A percentile compares a stretch with the other conserved stretches of the same genome.
Evolutionary conservation across 35 echinoderm and acorn worm species (phyloP).

Genomic region (Ophiothrix spiculata): DNA sequence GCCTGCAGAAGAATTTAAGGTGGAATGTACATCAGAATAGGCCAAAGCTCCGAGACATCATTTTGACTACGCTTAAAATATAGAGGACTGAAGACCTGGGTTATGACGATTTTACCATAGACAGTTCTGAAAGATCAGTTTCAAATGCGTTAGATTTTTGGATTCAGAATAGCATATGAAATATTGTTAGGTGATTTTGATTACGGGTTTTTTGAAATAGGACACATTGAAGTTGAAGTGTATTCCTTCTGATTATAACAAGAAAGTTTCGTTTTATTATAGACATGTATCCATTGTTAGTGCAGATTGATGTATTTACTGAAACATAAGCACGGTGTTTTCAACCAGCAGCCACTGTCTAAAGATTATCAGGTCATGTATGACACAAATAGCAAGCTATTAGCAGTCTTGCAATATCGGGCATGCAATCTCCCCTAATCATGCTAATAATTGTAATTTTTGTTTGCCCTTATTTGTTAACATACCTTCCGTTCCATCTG

Average conservation of each 20-base stretch:
- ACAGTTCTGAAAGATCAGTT: not conserved
- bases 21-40: not conserved
- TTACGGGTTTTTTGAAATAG: too few species aligned
- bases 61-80: not conserved
- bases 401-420: not conserved
- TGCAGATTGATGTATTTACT: not conserved
- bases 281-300: too few species aligned
- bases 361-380: not conserved
- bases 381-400: not conserved
- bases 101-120: not conserved
- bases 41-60: not conserved
- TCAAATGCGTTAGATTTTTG: not conserved
- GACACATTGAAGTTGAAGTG: too few species aligned
- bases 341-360: not conserved
- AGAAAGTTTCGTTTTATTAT: too few species aligned
- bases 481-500: conserved; percentile 36
- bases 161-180: not conserved
- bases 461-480: not conserved
- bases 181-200: not conserved
- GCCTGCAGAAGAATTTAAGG: not conserved
- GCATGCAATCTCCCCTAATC: not conserved
- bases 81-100: not conserved
- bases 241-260: too few species aligned
- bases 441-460: not conserved
- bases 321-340: not conserved